Evolutionary conservation across 92 coral and sea anemone species (phyloP).

Genomic region (Nematostella vectensis): DNA sequence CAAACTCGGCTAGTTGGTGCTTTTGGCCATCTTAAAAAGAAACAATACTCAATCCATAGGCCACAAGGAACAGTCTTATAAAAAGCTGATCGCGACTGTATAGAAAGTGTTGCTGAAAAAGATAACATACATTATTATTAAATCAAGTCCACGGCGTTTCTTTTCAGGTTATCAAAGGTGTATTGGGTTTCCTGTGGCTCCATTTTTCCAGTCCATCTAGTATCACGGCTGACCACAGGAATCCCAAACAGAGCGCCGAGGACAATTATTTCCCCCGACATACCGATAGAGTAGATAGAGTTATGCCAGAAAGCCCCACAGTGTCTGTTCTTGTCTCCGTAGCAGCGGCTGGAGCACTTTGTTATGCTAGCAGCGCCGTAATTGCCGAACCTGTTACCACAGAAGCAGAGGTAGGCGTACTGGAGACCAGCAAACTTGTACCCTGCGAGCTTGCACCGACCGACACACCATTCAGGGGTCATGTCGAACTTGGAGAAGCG

Average conservation of each 20-base stretch:
- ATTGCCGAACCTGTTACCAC: constrained; percentile 84
- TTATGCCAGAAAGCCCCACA: constrained; percentile 99
- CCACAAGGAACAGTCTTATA: not conserved
- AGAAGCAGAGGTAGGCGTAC: constrained; percentile 93
- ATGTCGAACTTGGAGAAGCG: constrained; percentile 84
- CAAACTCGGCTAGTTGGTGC: constrained; percentile 50
- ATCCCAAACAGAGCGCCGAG: no score
- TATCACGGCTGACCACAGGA: no score
- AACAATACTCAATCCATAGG: not conserved
- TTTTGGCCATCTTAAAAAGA: constrained; percentile 56
- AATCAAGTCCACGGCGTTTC: no score
- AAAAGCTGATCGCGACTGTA: not conserved
- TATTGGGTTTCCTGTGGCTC: no score
- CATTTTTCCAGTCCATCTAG: no score
- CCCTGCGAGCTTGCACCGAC: constrained; percentile 83
- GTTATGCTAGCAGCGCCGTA: constrained; percentile 64
- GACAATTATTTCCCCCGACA: no score
- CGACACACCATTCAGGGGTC: constrained; percentile 99
- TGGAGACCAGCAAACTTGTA: constrained; percentile 89
- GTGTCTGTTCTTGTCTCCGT: constrained; percentile 66
- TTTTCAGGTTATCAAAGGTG: no score
- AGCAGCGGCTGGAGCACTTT: constrained; percentile 82
- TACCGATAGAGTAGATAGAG: constrained; percentile 85
- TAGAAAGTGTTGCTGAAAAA: no score
- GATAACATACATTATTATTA: no score